Conservation (phyloP, 2,888 invertebrate genomes). For the Drosophila demipolita region DNA sequence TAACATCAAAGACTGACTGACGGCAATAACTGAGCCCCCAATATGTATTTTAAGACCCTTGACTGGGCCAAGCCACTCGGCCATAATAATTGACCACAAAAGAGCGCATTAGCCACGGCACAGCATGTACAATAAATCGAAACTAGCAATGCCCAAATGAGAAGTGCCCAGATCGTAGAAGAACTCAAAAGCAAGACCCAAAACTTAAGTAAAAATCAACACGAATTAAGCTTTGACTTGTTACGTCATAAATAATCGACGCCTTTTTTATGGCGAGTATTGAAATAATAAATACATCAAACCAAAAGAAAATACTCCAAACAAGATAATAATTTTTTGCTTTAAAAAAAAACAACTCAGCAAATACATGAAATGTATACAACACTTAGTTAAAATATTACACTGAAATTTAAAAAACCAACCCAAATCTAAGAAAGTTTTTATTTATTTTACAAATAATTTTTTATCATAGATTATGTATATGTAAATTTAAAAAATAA, state of each 20-base stretch:
- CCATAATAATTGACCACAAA: slow-evolving; percentile 34
- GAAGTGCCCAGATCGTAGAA: not conserved
- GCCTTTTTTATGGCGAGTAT: not conserved
- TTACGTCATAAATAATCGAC: slow-evolving; percentile 21
- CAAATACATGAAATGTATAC: not conserved
- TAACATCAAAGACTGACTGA: slow-evolving; percentile 47
- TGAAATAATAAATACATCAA: not conserved
- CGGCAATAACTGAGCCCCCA: not conserved
- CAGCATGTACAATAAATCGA: slow-evolving; percentile 19
- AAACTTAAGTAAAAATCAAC: slow-evolving; percentile 14
- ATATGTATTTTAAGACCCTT: slow-evolving; percentile 20
- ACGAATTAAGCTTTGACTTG: slow-evolving; percentile 5
- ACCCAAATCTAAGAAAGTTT: not conserved
- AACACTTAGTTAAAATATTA: not conserved
- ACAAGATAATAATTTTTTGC: not conserved
- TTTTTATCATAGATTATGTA: too few relatives aligned
- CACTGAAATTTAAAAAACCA: not conserved
- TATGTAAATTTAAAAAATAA: not conserved
- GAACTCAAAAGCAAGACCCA: slow-evolving; percentile 5
- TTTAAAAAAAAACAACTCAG: not conserved
- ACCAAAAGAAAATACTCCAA: not conserved
- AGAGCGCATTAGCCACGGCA: slow-evolving; percentile 17
- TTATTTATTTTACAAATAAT: not conserved
- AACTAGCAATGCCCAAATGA: not conserved
- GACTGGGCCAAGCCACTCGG: slow-evolving; percentile 28